Evolutionary conservation across 2,888 invertebrate species (phyloP), one percentile per base, ranked within the genome.

Genomic region (Lycaena phlaeas): DNA sequence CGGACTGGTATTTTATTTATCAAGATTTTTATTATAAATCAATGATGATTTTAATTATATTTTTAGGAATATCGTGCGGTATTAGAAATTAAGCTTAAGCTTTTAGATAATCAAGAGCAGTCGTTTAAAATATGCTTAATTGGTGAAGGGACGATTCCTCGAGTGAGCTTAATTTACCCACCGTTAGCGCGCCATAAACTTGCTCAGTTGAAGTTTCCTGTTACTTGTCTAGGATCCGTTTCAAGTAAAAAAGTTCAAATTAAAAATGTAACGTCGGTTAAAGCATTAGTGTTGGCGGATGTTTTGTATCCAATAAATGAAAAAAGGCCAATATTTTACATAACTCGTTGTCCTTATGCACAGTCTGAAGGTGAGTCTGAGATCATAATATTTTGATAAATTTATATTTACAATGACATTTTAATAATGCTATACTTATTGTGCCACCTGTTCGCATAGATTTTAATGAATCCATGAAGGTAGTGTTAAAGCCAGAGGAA

Each of bases 121-220:
- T 67, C 71, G 3, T 84, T 72, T 48, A 77, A 70, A 54, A 68
- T 84, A 49, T 82, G 82, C 49, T 52, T 84, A 14, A 72, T 79
- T 28, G 84, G 84, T 2, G 76, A 78, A 64, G 84, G 84, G 14
- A 71, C 71, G 2, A 81, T 84, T 54, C 84, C 84, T 0, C 68
- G 84, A 46, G 71, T 84, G 48, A 48, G 55, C 37, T 47, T 84
- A 48, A 27, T 78, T 2, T 49, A 55, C 15, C 84, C 84, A 1
- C 46, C 41, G 14, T 42, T 70, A 17, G 64, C 50, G 45, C 64
- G 69, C 26, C 59, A 66, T 14, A 65, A 63, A 43, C 53, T 68
- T 12, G 59, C 68, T 2, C 14, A 56, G 7, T 55, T 82, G 1
- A 56, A 52, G 9, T 75, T 82, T 44, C 75, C 82, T 4, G 69